Base-by-base conservation (phyloP, 2,888 invertebrate genomes). In the Orgyia antiqua region DNA sequence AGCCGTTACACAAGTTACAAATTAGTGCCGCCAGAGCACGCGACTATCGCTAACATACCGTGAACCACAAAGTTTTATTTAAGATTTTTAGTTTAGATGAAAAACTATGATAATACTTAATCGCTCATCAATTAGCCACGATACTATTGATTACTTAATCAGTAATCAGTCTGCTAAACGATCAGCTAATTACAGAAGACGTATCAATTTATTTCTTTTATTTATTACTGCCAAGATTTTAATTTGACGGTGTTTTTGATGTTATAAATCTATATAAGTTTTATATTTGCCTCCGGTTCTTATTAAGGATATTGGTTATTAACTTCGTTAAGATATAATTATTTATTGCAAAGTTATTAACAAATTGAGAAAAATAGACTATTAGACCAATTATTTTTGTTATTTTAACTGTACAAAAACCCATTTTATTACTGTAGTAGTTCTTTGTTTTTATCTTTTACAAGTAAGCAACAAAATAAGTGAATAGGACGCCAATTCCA, bases 11-110 rank as follows among this genome's bases (percentile, higher is more conserved):
- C 63, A 60, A 60, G 54, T 54, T 60, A 63, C 52, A 48, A 70
- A 79, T 79, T 82, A 58, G 75, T 54, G 58, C 55, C 69, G 69
- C 54, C 41, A 39, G 45, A 53, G 69, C 78, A 76, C 74, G 74
- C 71, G 69, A 68, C 68, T 9, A 13, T 45, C 40, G 39, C 48
- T 67, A 70, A 76, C 59, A 36, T 49, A 58, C 65, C 73, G 64
- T 74, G 70, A 76, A 70, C 62, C 45, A 44, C 31, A 42, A 45
- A 58, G 51, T 50, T 55, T 55, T 54, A 46, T 49, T 50, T 49
- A 46, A 13, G 15, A 26, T 29, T 36, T 36, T 29, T 10, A 32
- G 26, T 40, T 39, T 31, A 49, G 39, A 45, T 38, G 33, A 46
- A 52, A 24, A 53, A 47, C 41, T 32, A 41, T 41, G 46, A 48